Evolutionary conservation across 2,888 invertebrate genomes (phyloP), one percentile per base, ranked within the genome.

Genomic region (Drosophila meridiana): DNA sequence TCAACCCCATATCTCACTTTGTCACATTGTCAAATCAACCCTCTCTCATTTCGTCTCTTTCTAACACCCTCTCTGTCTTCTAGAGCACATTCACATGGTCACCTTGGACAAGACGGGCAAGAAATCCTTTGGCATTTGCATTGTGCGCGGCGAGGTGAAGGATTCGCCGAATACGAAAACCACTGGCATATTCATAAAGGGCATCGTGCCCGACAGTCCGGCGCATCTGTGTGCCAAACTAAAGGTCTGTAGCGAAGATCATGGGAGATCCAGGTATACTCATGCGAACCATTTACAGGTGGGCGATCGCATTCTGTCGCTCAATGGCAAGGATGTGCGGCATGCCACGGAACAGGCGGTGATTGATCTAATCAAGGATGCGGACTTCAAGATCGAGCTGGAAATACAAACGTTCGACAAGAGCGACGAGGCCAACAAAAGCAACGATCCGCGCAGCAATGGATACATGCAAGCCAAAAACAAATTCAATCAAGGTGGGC

Each of bases 141-240:
- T 99, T 85, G 98, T 99, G 42, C 98, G 99, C 66, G 98, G 98
- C 90, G 97, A 98, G 95, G 93, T 92, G 26, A 93, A 96, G 65
- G 95, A 96, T 80, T 95, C 96, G 76, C 96, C 93, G 13, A 91
- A 92, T 67, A 89, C 92, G 52, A 93, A 96, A 63, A 95, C 99
- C 80, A 96, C 98, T 67, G 99, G 99, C 7, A 99, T 99, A 91
- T 99, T 99, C 93, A 98, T 99, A 91, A 99, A 99, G 93, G 98
- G 98, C 90, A 99, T 99, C 0, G 95, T 99, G 14, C 96, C 97
- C 1, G 96, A 97, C 76, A 98, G 98, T 93, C 99, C 99, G 0
- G 99, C 99, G 0, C 98, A 98, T 57, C 95, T 95, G 86, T 96
- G 97, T 78, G 98, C 97, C n/a, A 96, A 97, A 85, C 93, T 98